Percentiles rank a stretch among this genome's conserved stretches.
Evolutionary conservation across 2,888 invertebrate species (phyloP).

Genomic region (Pachycephus smyrnensis): DNA sequence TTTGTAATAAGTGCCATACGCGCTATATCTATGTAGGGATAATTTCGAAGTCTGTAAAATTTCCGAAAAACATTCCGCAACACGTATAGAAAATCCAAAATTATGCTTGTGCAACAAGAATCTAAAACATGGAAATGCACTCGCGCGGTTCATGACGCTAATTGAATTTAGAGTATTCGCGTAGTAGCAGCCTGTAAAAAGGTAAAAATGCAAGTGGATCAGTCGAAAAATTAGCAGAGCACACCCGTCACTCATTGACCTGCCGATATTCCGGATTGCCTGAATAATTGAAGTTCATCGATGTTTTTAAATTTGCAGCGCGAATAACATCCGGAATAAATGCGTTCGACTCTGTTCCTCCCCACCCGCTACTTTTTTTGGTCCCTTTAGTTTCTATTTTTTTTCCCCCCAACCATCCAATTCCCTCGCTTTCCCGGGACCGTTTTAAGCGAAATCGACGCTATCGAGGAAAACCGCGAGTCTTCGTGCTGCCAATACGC

Average conservation of each 20-base stretch:
- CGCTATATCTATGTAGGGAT: no score
- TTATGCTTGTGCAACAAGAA: neutral
- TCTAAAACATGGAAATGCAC: neutral
- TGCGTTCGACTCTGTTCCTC: neutral
- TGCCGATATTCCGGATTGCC: slow-evolving; percentile 33
- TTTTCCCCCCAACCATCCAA: neutral
- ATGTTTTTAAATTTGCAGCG: slow-evolving; percentile 22
- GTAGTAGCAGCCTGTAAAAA: neutral
- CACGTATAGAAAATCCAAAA: neutral
- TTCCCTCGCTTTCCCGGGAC: neutral
- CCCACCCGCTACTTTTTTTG: neutral
- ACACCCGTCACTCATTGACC: slow-evolving; percentile 31
- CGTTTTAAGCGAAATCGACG: neutral
- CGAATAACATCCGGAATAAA: neutral
- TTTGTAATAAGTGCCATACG: no score
- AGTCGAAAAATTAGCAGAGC: neutral
- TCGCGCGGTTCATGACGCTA: neutral
- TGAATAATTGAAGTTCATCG: slow-evolving; percentile 35
- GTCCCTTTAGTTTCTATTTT: neutral
- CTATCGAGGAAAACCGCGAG: neutral
- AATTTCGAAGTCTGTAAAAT: neutral
- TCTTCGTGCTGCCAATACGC: neutral
- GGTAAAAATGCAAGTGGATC: neutral
- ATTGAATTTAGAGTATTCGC: neutral
- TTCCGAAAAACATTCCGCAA: neutral